Conservation (phyloP, 2,888 invertebrate species). For the Scaptodrosophila latifasciaeformis region DNA sequence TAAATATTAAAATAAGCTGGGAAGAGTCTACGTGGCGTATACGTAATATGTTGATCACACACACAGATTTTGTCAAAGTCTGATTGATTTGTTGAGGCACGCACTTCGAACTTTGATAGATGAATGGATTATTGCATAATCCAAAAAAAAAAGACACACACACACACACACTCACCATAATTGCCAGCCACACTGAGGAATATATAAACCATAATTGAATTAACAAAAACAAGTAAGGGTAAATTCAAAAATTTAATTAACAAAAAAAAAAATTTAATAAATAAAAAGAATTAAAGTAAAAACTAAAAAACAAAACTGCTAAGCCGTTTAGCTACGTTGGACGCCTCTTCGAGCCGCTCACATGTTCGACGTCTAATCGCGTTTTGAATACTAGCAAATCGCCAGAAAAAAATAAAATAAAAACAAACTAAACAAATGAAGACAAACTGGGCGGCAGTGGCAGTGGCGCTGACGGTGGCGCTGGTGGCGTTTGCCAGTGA, state of each 20-base stretch:
- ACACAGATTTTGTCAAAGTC: slow-evolving; percentile 15
- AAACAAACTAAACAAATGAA: slow-evolving; percentile 24
- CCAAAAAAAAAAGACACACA: not conserved
- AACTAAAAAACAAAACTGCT: slow-evolving; percentile 28
- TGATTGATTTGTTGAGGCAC: slow-evolving; percentile 22
- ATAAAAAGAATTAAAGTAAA: slow-evolving; percentile 23
- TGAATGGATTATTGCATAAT: not conserved
- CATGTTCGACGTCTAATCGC: slow-evolving; percentile 74
- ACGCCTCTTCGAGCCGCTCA: slow-evolving; percentile 57
- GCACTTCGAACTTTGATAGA: not conserved
- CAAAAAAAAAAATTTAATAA: slow-evolving; percentile 26
- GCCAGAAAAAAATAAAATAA: slow-evolving; percentile 22
- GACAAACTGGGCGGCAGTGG: slow-evolving; percentile 3
- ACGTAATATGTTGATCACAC: slow-evolving; percentile 37
- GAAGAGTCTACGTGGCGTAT: slow-evolving; percentile 34
- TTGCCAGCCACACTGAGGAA: slow-evolving; percentile 73
- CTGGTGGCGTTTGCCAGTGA: slow-evolving; percentile 2
- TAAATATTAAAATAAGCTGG: too few species aligned
- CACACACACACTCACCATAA: slow-evolving; percentile 71
- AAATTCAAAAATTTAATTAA: slow-evolving; percentile 19
- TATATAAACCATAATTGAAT: slow-evolving; percentile 71
- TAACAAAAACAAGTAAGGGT: too few species aligned
- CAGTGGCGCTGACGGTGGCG: slow-evolving; percentile 9
- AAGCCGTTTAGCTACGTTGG: slow-evolving; percentile 30
- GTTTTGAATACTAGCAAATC: slow-evolving; percentile 69